Conservation (phyloP, 2,797 vertebrate species). For the Streptopelia turtur region DNA sequence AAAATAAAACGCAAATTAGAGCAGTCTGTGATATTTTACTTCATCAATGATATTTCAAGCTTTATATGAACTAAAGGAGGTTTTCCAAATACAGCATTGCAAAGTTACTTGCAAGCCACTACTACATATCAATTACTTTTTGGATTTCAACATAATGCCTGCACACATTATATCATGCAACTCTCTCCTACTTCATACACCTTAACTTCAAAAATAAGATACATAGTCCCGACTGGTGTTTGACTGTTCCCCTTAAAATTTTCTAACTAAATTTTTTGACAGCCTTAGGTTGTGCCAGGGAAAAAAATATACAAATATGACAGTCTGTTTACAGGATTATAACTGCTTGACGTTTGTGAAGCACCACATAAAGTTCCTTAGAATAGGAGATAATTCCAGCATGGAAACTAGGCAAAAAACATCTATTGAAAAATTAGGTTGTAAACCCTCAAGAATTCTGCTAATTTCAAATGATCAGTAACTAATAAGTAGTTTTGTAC, state of each 20-base stretch:
- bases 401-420: not conserved
- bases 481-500: not conserved
- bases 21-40: not conserved
- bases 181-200: not conserved
- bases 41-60: not conserved
- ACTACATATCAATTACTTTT: not conserved
- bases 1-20: not conserved
- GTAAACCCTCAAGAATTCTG: not conserved
- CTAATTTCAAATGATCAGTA: not conserved
- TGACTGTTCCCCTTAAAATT: not conserved
- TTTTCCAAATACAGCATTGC: not conserved
- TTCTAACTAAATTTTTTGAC: not conserved
- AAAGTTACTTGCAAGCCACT: not conserved
- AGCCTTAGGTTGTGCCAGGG: not conserved
- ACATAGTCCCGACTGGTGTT: not conserved
- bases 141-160: not conserved
- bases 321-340: not conserved
- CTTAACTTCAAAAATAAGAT: not conserved
- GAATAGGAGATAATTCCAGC: not conserved
- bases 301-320: no score
- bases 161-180: not conserved
- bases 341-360: not conserved
- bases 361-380: not conserved
- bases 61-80: not conserved
- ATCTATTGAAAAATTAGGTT: not conserved